Conservation (phyloP, 2,113 vertebrate species). For the Phylloscopus trochiloides region DNA sequence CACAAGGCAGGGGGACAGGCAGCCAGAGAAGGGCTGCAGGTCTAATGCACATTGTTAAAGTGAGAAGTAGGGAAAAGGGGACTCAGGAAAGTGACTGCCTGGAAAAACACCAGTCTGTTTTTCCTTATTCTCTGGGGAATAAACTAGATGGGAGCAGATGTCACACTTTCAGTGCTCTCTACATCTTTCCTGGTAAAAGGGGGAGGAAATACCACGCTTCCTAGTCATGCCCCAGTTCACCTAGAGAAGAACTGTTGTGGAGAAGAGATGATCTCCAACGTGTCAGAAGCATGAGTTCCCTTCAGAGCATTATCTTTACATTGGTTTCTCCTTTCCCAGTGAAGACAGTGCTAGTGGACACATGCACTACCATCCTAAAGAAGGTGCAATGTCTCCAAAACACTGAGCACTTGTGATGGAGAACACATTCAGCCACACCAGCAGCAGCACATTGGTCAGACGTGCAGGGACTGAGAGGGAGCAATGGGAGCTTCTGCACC, state of each 20-base stretch:
- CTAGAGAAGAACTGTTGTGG: neutral
- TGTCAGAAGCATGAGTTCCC: fast-evolving
- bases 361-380: neutral
- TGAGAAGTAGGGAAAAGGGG: neutral
- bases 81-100: neutral
- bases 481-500: neutral
- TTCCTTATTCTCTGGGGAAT: neutral
- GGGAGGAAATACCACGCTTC: neutral
- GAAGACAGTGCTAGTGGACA: fast-evolving
- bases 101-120: neutral
- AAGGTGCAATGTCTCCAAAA: neutral
- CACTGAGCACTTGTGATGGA: neutral
- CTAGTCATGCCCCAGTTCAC: neutral
- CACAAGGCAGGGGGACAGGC: neutral
- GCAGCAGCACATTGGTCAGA: neutral
- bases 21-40: fast-evolving
- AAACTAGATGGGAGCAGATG: neutral
- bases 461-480: fast-evolving
- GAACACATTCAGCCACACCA: neutral
- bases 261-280: neutral
- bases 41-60: fast-evolving
- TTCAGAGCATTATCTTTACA: neutral
- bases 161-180: neutral
- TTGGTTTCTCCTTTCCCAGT: neutral
- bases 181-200: neutral